Evolutionary conservation across 2,888 invertebrate genomes (phyloP).

Genomic region (Microplitis deprimator): DNA sequence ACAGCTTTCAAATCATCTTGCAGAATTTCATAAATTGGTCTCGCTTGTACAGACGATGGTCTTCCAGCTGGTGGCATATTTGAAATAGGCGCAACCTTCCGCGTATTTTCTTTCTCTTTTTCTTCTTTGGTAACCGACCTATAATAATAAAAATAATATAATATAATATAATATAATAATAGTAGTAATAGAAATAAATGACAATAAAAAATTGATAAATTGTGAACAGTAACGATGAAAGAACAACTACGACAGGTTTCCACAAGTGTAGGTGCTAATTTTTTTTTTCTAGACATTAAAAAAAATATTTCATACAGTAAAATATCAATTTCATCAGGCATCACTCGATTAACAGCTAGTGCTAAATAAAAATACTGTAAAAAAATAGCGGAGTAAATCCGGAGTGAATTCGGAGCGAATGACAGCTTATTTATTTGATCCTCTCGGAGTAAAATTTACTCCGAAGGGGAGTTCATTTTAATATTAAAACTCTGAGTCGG

Average conservation of each 20-base stretch:
- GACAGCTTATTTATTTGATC: too few species aligned
- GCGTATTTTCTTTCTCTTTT: conserved; percentile 88
- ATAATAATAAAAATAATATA: conserved; percentile 50
- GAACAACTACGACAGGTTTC: conserved; percentile 56
- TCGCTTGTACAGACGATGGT: conserved; percentile 68
- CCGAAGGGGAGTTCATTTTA: too few species aligned
- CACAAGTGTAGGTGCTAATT: conserved; percentile 36
- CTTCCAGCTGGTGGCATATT: conserved; percentile 65
- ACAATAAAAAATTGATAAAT: not conserved
- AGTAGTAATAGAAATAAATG: conserved; percentile 21
- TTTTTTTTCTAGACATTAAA: not conserved
- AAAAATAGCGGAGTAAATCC: not conserved
- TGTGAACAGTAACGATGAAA: conserved; percentile 35
- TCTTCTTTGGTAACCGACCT: conserved; percentile 89
- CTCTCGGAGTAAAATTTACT: too few species aligned
- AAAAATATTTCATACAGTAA: not conserved
- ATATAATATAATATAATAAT: conserved; percentile 21
- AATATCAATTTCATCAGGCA: conserved; percentile 13
- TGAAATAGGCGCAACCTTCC: conserved; percentile 73
- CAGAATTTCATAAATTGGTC: conserved; percentile 63
- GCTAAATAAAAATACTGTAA: not conserved
- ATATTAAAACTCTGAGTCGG: too few species aligned
- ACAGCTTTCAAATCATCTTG: conserved; percentile 65
- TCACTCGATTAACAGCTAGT: conserved; percentile 1
- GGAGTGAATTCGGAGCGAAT: too few species aligned